Conservation (phyloP, 2,113 vertebrate species). For the Lasiurus borealis region DNA sequence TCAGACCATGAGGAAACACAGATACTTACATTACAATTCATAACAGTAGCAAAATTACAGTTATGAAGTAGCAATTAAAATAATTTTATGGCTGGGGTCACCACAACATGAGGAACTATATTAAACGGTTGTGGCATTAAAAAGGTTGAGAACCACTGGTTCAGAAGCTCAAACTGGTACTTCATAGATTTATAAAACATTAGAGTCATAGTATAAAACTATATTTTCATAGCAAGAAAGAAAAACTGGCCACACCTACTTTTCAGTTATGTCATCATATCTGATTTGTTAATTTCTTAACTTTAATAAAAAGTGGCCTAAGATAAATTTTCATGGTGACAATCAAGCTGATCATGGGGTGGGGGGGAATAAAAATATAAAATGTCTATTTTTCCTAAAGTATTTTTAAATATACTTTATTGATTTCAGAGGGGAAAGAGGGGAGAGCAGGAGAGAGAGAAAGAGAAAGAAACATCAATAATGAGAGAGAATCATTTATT, state of each 20-base stretch:
- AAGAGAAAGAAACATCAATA: too few species aligned
- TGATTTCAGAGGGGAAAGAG: too few species aligned
- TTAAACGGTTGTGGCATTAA: too few species aligned
- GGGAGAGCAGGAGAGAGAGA: too few species aligned
- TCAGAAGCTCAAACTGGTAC: not conserved
- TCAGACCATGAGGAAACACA: too few species aligned
- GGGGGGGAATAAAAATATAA: not conserved
- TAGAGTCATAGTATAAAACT: not conserved
- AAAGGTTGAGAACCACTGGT: not conserved
- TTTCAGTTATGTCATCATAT: not conserved
- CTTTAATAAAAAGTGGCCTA: not conserved
- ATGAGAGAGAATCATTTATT: too few species aligned
- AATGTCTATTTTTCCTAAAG: not conserved
- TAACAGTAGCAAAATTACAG: too few species aligned
- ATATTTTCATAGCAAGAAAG: not conserved
- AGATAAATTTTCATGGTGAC: not conserved
- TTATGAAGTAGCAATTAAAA: too few species aligned
- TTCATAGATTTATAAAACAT: not conserved
- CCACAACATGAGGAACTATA: too few species aligned
- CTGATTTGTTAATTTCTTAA: not conserved
- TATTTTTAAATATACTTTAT: not conserved
- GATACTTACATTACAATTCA: too few species aligned
- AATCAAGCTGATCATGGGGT: not conserved
- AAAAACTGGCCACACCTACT: not conserved
- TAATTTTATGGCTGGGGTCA: too few species aligned